Evolutionary conservation across 2,888 invertebrate genomes (phyloP).

Genomic region (Trichopoda pennipes): DNA sequence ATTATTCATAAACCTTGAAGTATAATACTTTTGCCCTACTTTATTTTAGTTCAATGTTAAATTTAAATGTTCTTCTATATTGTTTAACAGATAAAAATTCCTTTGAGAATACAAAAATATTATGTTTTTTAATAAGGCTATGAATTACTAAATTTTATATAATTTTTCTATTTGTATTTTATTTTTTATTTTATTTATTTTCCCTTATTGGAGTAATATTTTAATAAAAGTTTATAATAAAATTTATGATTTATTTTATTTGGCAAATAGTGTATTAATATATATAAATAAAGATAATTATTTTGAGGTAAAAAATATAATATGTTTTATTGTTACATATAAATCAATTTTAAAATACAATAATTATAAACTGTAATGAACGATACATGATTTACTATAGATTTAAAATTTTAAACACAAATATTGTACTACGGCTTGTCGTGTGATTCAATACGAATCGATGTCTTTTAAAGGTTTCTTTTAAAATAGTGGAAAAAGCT

Average conservation of each 20-base stretch:
- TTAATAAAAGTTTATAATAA: too few species aligned
- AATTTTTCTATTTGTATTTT: too few species aligned
- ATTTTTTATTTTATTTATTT: constrained; percentile 2
- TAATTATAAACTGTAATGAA: too few species aligned
- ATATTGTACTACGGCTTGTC: too few species aligned
- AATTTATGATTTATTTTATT: constrained; percentile 5
- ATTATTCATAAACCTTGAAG: constrained; percentile 11
- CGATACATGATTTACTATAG: too few species aligned
- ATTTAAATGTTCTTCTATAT: neutral
- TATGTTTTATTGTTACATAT: too few species aligned
- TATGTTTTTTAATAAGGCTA: constrained; percentile 46
- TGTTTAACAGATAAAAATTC: neutral
- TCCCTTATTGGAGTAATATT: too few species aligned
- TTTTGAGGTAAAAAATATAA: neutral
- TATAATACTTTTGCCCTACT: neutral
- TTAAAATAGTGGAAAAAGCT: too few species aligned
- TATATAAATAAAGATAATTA: neutral
- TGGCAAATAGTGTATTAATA: neutral
- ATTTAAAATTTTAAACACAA: too few species aligned
- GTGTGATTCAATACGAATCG: too few species aligned
- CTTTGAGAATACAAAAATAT: constrained; percentile 4
- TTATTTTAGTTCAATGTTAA: constrained; percentile 32
- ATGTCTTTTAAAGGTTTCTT: too few species aligned
- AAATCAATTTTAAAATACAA: too few species aligned
- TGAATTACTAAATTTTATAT: constrained; percentile 28